Conservation (phyloP, 2,888 invertebrate species). For the Aphelenchoides bicaudatus region DNA sequence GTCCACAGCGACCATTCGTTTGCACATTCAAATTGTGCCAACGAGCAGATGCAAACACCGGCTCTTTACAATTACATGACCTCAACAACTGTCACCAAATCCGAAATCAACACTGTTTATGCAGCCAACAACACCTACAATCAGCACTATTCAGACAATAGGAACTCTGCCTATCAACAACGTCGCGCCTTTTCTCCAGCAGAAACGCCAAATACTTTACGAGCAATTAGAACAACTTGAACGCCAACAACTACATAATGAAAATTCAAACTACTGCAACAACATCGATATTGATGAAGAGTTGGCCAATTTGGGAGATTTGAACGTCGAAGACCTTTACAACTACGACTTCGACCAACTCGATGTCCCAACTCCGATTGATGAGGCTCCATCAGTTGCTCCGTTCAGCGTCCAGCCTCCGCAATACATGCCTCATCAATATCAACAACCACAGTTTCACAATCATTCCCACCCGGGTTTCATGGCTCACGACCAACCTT, state of each 20-base stretch:
- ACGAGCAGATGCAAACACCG: background rate
- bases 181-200: slow-evolving; percentile 8
- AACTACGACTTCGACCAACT: slow-evolving; percentile 5
- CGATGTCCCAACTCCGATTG: background rate
- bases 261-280: background rate
- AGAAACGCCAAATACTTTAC: slow-evolving; percentile 12
- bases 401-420: no score
- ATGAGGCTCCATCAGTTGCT: background rate
- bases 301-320: background rate
- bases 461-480: background rate
- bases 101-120: no score
- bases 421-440: no score
- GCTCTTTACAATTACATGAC: background rate
- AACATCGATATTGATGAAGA: background rate
- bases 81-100: no score
- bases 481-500: background rate
- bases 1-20: slow-evolving; percentile 2
- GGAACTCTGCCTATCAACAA: background rate
- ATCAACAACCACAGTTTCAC: no score
- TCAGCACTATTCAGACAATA: background rate
- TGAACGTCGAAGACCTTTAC: slow-evolving; percentile 12
- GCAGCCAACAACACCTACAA: slow-evolving; percentile 1
- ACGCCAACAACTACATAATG: slow-evolving; percentile 5
- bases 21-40: background rate
- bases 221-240: slow-evolving; percentile 17